phyloP scores from a whole-genome alignment of 2,113 vertebrate species.

The Gopherus flavomarginatus region DNA sequence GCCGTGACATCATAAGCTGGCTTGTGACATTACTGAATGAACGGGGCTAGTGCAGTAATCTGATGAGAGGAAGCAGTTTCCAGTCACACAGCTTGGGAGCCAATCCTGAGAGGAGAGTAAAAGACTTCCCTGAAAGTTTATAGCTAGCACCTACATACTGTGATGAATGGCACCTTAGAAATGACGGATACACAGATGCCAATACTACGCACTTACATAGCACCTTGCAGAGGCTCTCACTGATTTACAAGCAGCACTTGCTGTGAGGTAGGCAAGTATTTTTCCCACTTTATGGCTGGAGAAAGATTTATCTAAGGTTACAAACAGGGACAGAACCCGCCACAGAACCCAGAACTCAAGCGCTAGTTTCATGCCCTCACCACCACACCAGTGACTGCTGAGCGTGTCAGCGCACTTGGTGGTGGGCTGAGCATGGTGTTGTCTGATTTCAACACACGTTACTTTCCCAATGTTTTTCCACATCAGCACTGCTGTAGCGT shows the following conservation, averaged over 20 bases:
- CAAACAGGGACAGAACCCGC: neutral
- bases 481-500: neutral
- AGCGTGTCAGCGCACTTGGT: fast-evolving
- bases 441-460: neutral
- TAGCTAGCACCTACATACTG: neutral
- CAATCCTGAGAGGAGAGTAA: neutral
- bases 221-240: neutral
- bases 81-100: neutral
- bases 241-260: neutral
- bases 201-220: fast-evolving
- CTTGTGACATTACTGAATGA: neutral
- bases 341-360: neutral
- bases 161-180: neutral
- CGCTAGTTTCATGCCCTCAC: neutral
- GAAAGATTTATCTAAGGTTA: neutral
- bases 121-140: neutral
- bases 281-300: neutral
- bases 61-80: neutral
- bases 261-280: neutral
- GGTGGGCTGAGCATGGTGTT: neutral
- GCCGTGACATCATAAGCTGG: neutral
- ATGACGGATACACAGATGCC: neutral
- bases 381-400: neutral
- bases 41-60: neutral
- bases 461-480: fast-evolving